phyloP scores from a whole-genome alignment of 2,113 vertebrate species.

The Mohoua ochrocephala region DNA sequence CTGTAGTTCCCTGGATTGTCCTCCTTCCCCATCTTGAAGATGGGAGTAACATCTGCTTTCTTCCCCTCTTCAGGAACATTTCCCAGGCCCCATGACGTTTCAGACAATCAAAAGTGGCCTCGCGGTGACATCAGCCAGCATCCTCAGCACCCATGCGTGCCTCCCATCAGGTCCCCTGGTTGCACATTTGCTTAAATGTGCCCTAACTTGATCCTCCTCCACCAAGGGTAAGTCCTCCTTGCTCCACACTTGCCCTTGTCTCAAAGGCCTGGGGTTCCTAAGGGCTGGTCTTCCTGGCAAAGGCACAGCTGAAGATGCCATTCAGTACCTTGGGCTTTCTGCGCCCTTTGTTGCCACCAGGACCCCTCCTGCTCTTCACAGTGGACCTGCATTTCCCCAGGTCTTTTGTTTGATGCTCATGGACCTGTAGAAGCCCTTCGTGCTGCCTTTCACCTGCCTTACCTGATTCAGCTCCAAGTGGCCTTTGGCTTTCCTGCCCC shows the following conservation, averaged over 20 bases:
- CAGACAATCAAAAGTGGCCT: neutral
- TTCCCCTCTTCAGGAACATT: neutral
- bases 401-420: neutral
- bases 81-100: neutral
- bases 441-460: neutral
- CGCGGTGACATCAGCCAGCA: neutral
- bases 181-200: neutral
- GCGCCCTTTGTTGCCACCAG: neutral
- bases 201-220: neutral
- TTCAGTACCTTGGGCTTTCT: neutral
- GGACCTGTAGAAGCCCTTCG: neutral
- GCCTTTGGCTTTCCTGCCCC: neutral
- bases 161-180: neutral
- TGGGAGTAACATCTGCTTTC: neutral
- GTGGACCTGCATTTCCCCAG: neutral
- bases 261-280: neutral
- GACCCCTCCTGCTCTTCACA: neutral
- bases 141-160: rapidly evolving
- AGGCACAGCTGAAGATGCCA: neutral
- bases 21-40: neutral
- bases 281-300: neutral
- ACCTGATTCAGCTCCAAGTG: neutral
- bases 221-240: neutral
- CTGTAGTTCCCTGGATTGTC: neutral
- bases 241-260: neutral